Evolutionary conservation across 2,888 invertebrate species (phyloP).

Genomic region (Pristionchus entomophagus): DNA sequence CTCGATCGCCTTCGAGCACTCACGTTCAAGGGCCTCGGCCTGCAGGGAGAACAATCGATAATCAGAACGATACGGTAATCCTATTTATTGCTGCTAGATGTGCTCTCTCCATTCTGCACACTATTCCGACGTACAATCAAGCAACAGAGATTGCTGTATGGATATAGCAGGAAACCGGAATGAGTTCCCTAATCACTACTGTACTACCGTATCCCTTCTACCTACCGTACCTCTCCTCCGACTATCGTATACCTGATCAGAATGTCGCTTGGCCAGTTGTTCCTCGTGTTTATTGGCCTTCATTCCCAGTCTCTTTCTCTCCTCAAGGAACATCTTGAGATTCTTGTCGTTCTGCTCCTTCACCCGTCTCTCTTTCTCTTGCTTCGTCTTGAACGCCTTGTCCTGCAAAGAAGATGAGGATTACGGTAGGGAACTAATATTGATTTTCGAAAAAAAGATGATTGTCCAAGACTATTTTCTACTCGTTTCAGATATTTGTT

Average conservation of each 20-base stretch:
- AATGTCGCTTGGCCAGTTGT: slow-evolving; percentile 70
- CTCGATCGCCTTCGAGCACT: slow-evolving; percentile 66
- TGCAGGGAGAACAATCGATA: neutral
- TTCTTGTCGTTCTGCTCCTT: slow-evolving; percentile 90
- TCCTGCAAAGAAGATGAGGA: too few species aligned
- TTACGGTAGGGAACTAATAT: neutral
- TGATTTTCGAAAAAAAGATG: too few species aligned
- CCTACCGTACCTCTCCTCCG: neutral
- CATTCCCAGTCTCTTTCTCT: slow-evolving; percentile 71
- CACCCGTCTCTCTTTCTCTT: slow-evolving; percentile 90
- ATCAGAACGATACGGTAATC: neutral
- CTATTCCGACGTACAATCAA: too few species aligned
- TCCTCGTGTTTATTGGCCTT: slow-evolving; percentile 73
- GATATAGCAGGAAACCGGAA: too few species aligned
- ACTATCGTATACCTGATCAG: slow-evolving; percentile 59
- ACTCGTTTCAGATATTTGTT: too few species aligned
- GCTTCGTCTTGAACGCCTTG: slow-evolving; percentile 94
- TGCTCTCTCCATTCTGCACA: neutral
- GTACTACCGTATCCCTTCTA: neutral
- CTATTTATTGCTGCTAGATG: too few species aligned
- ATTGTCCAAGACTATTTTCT: too few species aligned
- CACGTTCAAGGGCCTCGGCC: slow-evolving; percentile 67
- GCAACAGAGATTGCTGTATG: too few species aligned
- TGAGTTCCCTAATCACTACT: too few species aligned
- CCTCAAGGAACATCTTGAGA: slow-evolving; percentile 76